These are phyloP conservation scores for Heterodera schachtii DNA, from an alignment of 1,140 invertebrate species.

Conservation along the genomic window DNA sequence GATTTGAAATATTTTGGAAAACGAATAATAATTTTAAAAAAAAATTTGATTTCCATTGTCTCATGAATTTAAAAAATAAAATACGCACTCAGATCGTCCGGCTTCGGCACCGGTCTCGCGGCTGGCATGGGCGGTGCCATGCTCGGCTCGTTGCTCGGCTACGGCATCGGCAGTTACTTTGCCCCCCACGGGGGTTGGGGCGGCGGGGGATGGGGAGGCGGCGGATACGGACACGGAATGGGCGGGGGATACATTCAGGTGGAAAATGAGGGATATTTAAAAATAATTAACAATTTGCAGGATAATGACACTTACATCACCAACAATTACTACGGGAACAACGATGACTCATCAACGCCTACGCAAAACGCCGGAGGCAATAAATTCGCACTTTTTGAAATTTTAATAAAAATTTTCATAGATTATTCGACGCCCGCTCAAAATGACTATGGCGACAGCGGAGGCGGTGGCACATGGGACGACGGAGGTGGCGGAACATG, in stretches of 20 bases:
- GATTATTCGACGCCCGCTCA: slow-evolving; percentile 14
- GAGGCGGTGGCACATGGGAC: slow-evolving; percentile 30
- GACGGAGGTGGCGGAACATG: slow-evolving; percentile 28
- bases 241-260: slow-evolving; percentile 43
- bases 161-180: slow-evolving; percentile 50
- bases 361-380: not conserved
- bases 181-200: slow-evolving; percentile 44
- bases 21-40: not conserved
- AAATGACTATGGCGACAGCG: slow-evolving; percentile 33
- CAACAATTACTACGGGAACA: slow-evolving; percentile 50
- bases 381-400: not conserved
- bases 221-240: slow-evolving; percentile 29
- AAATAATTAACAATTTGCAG: slow-evolving; percentile 10
- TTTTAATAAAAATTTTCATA: not conserved
- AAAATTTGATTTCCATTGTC: not conserved
- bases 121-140: slow-evolving; percentile 24
- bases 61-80: not conserved
- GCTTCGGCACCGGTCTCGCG: slow-evolving; percentile 26
- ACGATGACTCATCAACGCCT: slow-evolving; percentile 29
- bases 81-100: not conserved
- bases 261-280: not conserved
- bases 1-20: not conserved
- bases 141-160: slow-evolving; percentile 45
- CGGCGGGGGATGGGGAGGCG: slow-evolving; percentile 39
- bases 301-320: slow-evolving; percentile 54